phyloP scores from a whole-genome alignment of 2,888 invertebrate genomes.

The Nemotelus nigrinus region DNA sequence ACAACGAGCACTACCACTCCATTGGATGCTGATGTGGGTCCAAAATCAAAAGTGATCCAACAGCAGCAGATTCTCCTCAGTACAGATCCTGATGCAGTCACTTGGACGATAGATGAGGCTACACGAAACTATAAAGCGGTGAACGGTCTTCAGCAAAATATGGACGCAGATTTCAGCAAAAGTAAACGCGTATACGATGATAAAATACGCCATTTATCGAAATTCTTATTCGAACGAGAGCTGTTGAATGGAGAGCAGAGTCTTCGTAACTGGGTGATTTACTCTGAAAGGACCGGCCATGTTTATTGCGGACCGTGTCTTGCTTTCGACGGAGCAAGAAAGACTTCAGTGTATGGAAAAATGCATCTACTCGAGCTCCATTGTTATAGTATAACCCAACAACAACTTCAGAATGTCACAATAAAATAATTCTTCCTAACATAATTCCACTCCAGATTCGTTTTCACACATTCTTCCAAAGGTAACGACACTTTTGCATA shows the following conservation, averaged over 20 bases:
- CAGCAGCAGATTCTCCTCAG: too few relatives aligned
- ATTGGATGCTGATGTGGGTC: not conserved
- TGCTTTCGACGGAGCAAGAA: constrained; percentile 25
- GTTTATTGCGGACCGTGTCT: constrained; percentile 38
- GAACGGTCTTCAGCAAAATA: not conserved
- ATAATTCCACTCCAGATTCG: too few relatives aligned
- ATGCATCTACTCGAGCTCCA: too few relatives aligned
- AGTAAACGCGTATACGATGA: constrained; percentile 6
- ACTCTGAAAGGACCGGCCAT: constrained; percentile 29
- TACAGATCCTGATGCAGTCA: too few relatives aligned
- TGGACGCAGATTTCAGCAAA: constrained; percentile 22
- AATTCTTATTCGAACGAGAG: not conserved
- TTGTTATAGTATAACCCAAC: too few relatives aligned
- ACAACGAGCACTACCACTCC: not conserved
- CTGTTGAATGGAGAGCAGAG: constrained; percentile 18
- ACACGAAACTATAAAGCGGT: not conserved
- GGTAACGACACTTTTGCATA: too few relatives aligned
- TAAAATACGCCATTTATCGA: not conserved
- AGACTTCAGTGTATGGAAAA: constrained; percentile 28
- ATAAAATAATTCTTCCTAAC: too few relatives aligned
- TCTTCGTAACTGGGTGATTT: constrained; percentile 30
- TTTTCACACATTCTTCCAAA: too few relatives aligned
- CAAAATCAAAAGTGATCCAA: too few relatives aligned
- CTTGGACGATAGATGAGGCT: not conserved
- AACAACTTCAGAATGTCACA: too few relatives aligned